Evolutionary conservation across 2,113 vertebrate genomes (phyloP).

Genomic region (Zosterops lateralis): DNA sequence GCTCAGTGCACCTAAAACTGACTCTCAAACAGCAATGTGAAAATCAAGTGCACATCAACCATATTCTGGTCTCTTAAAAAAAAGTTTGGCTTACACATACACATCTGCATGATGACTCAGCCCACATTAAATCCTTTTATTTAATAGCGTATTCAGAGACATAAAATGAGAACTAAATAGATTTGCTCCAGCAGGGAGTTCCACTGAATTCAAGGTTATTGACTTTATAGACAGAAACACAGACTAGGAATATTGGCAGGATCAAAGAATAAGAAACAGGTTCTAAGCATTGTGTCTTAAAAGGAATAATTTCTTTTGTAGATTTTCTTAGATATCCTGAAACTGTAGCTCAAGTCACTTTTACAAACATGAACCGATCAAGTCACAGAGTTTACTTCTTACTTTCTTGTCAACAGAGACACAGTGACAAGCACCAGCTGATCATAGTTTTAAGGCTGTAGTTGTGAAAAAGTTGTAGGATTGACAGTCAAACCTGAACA

Average conservation of each 20-base stretch:
- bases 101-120: background rate
- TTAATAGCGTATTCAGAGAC: rapidly evolving
- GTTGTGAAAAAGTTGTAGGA: background rate
- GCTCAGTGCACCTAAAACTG: background rate
- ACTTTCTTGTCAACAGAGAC: background rate
- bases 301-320: background rate
- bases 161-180: background rate
- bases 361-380: background rate
- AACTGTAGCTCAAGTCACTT: background rate
- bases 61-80: background rate
- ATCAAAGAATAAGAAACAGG: background rate
- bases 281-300: background rate
- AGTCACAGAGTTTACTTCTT: background rate
- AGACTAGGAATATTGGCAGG: background rate
- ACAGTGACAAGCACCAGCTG: background rate
- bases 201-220: background rate
- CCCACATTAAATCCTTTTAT: background rate
- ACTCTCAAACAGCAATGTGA: background rate
- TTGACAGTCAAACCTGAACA: background rate
- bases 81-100: background rate
- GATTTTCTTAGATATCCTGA: background rate
- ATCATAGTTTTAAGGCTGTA: background rate
- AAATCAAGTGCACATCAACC: background rate
- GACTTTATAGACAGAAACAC: background rate
- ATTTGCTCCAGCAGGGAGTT: background rate